Evolutionary conservation across 2,797 vertebrate species (phyloP), one percentile per base, ranked within the genome.

Genomic region (Masticophis lateralis): DNA sequence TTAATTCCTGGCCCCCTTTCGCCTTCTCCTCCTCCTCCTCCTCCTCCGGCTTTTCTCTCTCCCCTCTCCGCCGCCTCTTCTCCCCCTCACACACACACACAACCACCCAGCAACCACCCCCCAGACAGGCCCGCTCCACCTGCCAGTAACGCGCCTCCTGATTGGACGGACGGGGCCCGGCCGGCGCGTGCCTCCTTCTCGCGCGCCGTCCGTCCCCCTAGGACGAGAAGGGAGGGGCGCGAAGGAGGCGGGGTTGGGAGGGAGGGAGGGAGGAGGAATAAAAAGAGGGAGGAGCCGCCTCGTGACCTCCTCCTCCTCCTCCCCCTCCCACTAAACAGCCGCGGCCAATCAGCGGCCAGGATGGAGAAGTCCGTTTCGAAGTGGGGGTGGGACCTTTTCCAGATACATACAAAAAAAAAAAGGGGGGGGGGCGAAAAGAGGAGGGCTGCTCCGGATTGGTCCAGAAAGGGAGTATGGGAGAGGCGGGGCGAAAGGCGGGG

Each of bases 111-210:
- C 97, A 97, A 96, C 95, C 95, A 83, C 92, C 22, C 86, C n/a
- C 61, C 92, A 95, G 96, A 94, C 95, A 96, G 96, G 97, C 66
- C 97, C 96, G 92, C 97, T 97, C 97, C 97, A 97, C 97, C 93
- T 97, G 94, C 95, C 97, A 98, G 97, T 98, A 98, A 97, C 96
- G 92, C 63, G 87, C 86, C 11, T 25, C 55, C 1, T 83, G 51
- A 98, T 98, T 98, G 98, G 98, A 3, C 57, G 3, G 9, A 3
- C 57, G 3, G 9, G 3, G 10, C 4, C 4, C 43, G 0, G 27
- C 1, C 2, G n/a, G 92, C 27, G 59, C 3, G 57, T 66, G 60
- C 32, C 16, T 22, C 32, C 16, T 22, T 22, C 37, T 11, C 25
- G 51, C 53, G 83, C 27, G 47, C 51, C 51, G 51, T 51, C 86